These are phyloP conservation scores for Periparus ater DNA, from an alignment of 2,797 vertebrate species.

Conservation along the genomic window DNA sequence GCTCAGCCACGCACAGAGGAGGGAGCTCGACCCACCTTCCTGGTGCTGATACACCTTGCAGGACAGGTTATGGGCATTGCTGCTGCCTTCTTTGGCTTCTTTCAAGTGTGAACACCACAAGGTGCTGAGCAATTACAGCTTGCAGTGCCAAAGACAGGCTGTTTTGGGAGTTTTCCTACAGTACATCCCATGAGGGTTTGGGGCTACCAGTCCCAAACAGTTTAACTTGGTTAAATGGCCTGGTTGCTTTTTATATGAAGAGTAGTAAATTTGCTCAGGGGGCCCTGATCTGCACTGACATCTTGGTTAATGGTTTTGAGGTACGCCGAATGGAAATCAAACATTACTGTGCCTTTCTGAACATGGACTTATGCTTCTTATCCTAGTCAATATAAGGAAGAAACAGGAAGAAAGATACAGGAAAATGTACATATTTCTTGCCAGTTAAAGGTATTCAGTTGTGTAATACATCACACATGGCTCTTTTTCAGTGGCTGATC, in stretches of 20 bases:
- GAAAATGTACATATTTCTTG: not conserved
- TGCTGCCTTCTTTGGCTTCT: not conserved
- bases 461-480: not conserved
- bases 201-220: not conserved
- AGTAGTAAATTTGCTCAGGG: not conserved
- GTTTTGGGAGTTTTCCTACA: not conserved
- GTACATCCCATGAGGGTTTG: not conserved
- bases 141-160: not conserved
- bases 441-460: not conserved
- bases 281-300: not conserved
- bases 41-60: not conserved
- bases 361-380: not conserved
- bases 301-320: not conserved
- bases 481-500: not conserved
- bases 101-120: not conserved
- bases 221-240: not conserved
- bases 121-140: not conserved
- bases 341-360: not conserved
- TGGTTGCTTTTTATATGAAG: not conserved
- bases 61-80: not conserved
- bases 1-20: not conserved
- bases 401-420: not conserved
- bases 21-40: not conserved
- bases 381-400: not conserved
- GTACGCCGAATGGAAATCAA: not conserved